Base-by-base conservation (phyloP, 2,113 vertebrate genomes). In the Monopterus albus region DNA sequence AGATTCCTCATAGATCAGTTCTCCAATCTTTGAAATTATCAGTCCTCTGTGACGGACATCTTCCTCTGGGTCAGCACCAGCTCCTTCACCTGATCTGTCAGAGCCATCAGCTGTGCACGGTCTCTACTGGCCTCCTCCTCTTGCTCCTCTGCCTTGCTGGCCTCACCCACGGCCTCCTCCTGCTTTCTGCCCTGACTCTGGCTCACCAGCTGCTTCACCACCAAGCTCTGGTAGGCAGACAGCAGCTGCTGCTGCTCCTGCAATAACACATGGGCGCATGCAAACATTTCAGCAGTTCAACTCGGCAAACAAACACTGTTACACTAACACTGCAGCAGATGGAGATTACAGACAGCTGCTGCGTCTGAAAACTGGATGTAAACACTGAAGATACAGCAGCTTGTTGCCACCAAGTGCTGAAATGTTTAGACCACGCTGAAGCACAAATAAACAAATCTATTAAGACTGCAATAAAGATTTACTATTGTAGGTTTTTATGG, bases 231-330 rank as follows among this genome's bases (percentile, higher is more conserved):
- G 78, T 96, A 99, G 38, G 90, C 84, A 9, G 93, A 88, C 81
- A 99, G 86, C 60, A 97, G 91, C 23, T 91, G 91, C 85, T 97
- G 94, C 51, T 97, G 96, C 80, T 97, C 97, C 97, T 99, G 78
- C 49, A 70, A 68, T 47, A 53, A 82, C 80, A 56, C 42, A 29
- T 0, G 29, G 21, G 53, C 15, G 21, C 55, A 42, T 13, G 0
- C 13, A 17, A 9, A 67, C 40, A 52, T 40, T 55, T 66, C 35
- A 75, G 47, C 47, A 2, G 7, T 18, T 71, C 21, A 26, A 18
- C 59, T 52, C 15, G 0, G 17, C n/a, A 40, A 52, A 55, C 64
- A 69, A 62, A 67, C 7, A 42, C 10, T 5, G 0, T 56, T 35
- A 43, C n/a, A 11, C 36, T 2, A 28, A 39, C 3, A 15, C 20